A percentile compares a stretch with the other conserved stretches of the same genome.
Conservation (phyloP, 2,797 vertebrate species). For the Paratrypauchen microcephalus region DNA sequence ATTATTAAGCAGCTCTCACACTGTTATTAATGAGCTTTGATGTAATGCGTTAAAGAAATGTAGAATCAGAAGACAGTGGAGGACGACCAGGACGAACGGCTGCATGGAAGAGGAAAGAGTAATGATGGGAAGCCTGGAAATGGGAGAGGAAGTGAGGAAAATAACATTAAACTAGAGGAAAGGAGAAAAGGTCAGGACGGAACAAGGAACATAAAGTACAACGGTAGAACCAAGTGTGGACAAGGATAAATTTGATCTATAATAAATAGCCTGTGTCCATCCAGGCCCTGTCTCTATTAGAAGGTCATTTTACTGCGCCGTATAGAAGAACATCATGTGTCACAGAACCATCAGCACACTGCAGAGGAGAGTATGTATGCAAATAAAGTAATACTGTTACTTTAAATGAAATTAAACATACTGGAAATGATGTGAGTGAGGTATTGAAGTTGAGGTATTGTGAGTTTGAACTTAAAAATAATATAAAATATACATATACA, state of each 20-base stretch:
- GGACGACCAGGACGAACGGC: not conserved
- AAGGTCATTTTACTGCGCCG: slow-evolving; percentile 49
- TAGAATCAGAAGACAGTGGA: not conserved
- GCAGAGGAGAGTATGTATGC: not conserved
- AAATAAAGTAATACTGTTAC: not conserved
- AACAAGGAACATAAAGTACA: not conserved
- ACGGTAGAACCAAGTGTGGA: slow-evolving; percentile 2
- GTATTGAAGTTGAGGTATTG: too few species aligned
- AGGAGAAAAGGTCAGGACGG: slow-evolving; percentile 4
- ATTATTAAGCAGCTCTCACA: slow-evolving; percentile 2
- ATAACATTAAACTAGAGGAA: slow-evolving; percentile 1
- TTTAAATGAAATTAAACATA: not conserved
- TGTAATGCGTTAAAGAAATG: slow-evolving; percentile 7
- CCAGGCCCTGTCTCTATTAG: slow-evolving; percentile 23
- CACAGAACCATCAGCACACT: slow-evolving; percentile 49
- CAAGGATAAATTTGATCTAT: slow-evolving; percentile 4
- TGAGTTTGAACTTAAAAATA: too few species aligned
- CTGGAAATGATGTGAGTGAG: too few species aligned
- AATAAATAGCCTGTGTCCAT: slow-evolving; percentile 29
- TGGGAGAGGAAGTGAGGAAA: not conserved
- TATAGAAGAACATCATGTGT: slow-evolving; percentile 49
- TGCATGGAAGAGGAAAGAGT: not conserved
- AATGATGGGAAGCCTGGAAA: not conserved
- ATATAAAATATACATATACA: too few species aligned
- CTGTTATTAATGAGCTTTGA: slow-evolving; percentile 11